Evolutionary conservation across 2,888 invertebrate genomes (phyloP).

Genomic region (Marronus borbonicus): DNA sequence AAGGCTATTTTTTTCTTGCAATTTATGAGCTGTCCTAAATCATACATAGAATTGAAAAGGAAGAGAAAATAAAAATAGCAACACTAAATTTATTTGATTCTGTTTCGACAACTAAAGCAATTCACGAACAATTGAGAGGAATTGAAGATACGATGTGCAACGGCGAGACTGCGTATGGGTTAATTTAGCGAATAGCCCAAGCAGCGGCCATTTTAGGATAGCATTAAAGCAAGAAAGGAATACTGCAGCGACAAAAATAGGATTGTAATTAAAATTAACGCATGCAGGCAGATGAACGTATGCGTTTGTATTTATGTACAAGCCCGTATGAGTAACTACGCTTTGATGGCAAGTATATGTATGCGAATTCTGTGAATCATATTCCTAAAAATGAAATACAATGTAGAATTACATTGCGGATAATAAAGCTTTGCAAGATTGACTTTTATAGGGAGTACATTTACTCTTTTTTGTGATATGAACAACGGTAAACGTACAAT

Average conservation of each 20-base stretch:
- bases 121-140: not conserved
- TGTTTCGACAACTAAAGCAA: not conserved
- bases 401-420: no score
- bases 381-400: no score
- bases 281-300: not conserved
- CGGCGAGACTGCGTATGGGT: not conserved
- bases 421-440: no score
- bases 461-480: no score
- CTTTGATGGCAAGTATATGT: no score
- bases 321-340: not conserved
- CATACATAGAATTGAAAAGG: not conserved
- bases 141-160: not conserved
- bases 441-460: no score
- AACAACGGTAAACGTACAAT: no score
- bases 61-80: not conserved
- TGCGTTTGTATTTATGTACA: not conserved
- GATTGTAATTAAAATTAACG: slow-evolving; percentile 12
- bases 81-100: slow-evolving; percentile 3
- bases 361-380: no score
- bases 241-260: slow-evolving; percentile 11
- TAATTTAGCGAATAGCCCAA: not conserved
- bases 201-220: slow-evolving; percentile 4
- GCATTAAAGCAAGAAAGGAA: not conserved
- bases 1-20: slow-evolving; percentile 6
- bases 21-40: not conserved